These are phyloP conservation scores for Drosophila histrio DNA, from an alignment of 2,888 invertebrate species.

Conservation along the genomic window DNA sequence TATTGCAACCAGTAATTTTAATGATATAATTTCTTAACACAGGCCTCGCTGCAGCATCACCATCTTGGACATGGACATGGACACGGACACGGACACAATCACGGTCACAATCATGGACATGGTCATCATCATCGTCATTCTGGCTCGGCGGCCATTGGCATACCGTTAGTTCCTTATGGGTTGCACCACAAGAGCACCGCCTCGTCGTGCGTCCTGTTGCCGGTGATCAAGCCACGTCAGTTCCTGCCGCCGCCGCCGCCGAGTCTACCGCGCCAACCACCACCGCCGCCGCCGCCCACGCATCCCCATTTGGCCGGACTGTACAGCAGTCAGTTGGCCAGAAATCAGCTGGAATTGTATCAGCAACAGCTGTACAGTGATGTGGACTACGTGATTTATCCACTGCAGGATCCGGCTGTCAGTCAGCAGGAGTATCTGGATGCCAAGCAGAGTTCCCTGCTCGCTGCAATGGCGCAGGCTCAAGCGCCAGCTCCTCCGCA, in stretches of 20 bases:
- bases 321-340: conserved; percentile 88
- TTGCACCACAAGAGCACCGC: conserved; percentile 88
- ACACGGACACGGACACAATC: conserved; percentile 5
- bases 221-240: conserved; percentile 87
- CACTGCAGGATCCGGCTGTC: conserved; percentile 93
- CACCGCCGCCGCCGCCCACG: conserved; percentile 88
- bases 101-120: conserved; percentile 26
- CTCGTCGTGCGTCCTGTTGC: conserved; percentile 86
- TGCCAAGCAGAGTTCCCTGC: conserved; percentile 88
- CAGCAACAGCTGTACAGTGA: conserved; percentile 95
- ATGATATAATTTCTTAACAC: conserved; percentile 51
- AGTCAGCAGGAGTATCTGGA: conserved; percentile 96
- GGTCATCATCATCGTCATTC: conserved; percentile 65
- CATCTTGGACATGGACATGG: not conserved
- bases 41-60: conserved; percentile 68
- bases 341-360: conserved; percentile 93
- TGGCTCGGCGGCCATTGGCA: conserved; percentile 80
- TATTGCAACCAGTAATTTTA: too few species aligned
- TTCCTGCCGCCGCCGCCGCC: conserved; percentile 89
- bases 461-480: conserved; percentile 88
- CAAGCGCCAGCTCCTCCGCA: conserved; percentile 86
- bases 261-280: conserved; percentile 86
- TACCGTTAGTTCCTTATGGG: conserved; percentile 85
- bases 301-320: conserved; percentile 88
- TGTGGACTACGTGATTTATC: conserved; percentile 96